Percentiles rank a stretch among this genome's conserved stretches.
Conservation (phyloP, 2,113 vertebrate species). For the Coptodon rendalli region DNA sequence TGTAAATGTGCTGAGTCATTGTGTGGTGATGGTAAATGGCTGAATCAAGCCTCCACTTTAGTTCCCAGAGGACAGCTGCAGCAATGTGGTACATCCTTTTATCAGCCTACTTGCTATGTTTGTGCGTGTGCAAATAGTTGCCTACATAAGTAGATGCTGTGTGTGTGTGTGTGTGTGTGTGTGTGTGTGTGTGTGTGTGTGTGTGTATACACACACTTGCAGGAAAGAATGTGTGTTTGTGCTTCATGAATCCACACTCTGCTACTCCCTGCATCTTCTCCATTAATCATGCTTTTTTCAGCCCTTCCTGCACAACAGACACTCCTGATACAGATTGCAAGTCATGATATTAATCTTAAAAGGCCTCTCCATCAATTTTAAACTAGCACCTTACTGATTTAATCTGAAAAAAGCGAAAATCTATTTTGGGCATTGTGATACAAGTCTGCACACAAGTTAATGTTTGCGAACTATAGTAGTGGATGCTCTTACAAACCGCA, state of each 20-base stretch:
- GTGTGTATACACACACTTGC: not conserved
- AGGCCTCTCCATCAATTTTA: not conserved
- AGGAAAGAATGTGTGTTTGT: not conserved
- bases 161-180: too few relatives aligned
- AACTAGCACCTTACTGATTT: not conserved
- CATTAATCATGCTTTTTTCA: not conserved
- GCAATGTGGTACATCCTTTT: constrained; percentile 10
- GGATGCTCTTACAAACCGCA: not conserved
- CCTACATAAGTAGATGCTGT: not conserved
- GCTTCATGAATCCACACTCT: not conserved
- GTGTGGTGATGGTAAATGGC: constrained; percentile 19
- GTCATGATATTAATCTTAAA: not conserved
- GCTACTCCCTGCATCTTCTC: not conserved
- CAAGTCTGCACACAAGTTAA: not conserved
- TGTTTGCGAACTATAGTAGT: not conserved
- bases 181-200: not conserved
- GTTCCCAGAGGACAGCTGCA: constrained; percentile 13
- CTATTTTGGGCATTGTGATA: not conserved
- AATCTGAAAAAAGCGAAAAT: not conserved
- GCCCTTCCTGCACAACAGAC: not conserved
- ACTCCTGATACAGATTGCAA: not conserved
- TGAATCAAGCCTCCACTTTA: constrained; percentile 34
- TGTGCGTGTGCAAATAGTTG: not conserved
- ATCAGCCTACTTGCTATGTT: not conserved
- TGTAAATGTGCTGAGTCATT: constrained; percentile 25